Evolutionary conservation across 2,888 invertebrate species (phyloP), one percentile per base, ranked within the genome.

Genomic region (Callosobruchus maculatus): DNA sequence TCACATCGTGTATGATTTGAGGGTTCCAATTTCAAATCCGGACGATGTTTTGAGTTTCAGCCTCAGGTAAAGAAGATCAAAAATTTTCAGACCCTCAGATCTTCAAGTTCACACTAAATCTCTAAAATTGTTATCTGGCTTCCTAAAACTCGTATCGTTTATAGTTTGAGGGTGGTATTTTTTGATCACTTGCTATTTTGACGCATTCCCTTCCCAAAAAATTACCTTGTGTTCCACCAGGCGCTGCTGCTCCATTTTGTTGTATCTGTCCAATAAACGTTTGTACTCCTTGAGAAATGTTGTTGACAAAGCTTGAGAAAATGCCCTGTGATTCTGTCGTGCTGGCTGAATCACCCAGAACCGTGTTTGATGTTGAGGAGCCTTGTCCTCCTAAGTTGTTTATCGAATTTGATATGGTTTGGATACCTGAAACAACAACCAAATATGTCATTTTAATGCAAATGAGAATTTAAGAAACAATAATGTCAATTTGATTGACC

Each of bases 271-370:
- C 67, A 21, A 21, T n/a, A 49, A 71, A 75, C 71, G 78, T 76
- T 2, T 77, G 77, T 72, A 80, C 74, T 31, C 78, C 73, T 21
- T 78, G 77, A 72, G 81, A 81, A 9, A 81, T 78, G 21, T 78
- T 78, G 69, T 18, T 77, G 26, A 80, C 75, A 20, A 81, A 73
- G 22, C 67, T 75, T 20, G 75, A 72, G 67, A 79, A 75, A 70
- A 78, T 74, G 26, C 71, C 72, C 21, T 75, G 67, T 20, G 73
- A 22, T 70, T 49, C 70, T 21, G 31, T 21, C 0, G 68, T 68
- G 20, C 22, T 26, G 20, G 5, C 20, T 22, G 74, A 68, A 67
- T 82, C 82, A 30, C 82, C 80, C n/a, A 82, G 75, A 21, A 80
- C 79, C 13, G 79, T 81, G 72, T 78, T 81, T 21, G 77, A 74